phyloP scores from a whole-genome alignment of 2,797 vertebrate species.

The Diplodus puntazzo region DNA sequence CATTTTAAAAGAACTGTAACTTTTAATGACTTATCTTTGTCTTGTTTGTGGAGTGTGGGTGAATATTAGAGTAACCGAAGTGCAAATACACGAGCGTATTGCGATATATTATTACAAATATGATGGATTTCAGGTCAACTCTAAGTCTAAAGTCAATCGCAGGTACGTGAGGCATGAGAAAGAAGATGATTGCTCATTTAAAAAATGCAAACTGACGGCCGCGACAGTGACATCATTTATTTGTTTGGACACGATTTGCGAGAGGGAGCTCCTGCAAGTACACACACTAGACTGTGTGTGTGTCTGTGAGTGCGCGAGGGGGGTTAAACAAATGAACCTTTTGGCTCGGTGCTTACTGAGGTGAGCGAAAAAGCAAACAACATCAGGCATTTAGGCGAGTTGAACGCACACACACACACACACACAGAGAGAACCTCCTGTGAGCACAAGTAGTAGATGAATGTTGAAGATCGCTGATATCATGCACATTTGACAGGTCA shows the following conservation, averaged over 20 bases:
- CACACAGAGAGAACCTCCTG: too few relatives aligned
- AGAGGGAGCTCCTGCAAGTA: conserved; percentile 26
- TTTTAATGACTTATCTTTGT: background rate
- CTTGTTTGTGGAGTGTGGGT: background rate
- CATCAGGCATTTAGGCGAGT: conserved; percentile 38
- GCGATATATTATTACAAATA: background rate
- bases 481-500: too few relatives aligned
- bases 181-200: background rate
- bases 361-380: conserved; percentile 61
- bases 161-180: conserved; percentile 1
- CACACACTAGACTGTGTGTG: conserved; percentile 39
- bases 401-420: conserved; percentile 29
- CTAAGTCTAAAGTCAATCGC: background rate
- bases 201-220: conserved; percentile 26
- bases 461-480: too few relatives aligned
- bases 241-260: conserved; percentile 27
- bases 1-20: background rate
- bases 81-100: background rate
- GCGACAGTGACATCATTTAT: conserved; percentile 25
- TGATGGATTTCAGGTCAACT: background rate
- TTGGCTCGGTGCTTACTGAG: conserved; percentile 51
- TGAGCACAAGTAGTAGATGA: too few relatives aligned
- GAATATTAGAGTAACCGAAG: background rate
- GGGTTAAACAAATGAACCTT: conserved; percentile 44
- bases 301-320: background rate